Evolutionary conservation across 2,797 vertebrate species (phyloP), one percentile per base, ranked within the genome.

Genomic region (Xenops minutus): DNA sequence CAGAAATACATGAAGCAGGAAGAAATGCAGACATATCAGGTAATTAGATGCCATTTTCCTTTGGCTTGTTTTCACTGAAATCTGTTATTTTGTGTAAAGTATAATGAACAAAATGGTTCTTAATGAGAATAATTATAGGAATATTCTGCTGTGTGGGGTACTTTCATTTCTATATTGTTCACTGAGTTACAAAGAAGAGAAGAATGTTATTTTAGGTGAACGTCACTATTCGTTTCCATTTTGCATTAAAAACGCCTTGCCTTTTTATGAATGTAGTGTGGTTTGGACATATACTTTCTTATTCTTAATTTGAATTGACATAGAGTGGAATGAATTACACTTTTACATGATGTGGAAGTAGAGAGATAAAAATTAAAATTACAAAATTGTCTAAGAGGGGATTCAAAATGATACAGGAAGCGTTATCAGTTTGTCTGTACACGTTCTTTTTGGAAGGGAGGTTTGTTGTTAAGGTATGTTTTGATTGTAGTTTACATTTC

Each of bases 11-110:
- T 67, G 48, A 49, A 80, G 22, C 77, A 75, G 84, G 77, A 77
- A 73, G 85, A 94, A 87, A 43, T 19, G 32, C 58, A 76, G 49
- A 34, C 6, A 1, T 14, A 36, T 46, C 84, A 92, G 97, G 97
- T 98, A 94, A 84, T 81, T 39, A 63, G 20, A 58, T 15, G 4
- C 17, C 4, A 8, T 36, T 67, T 86, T 56, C 14, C 83, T 76
- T 48, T 64, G 48, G 8, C 19, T 77, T 88, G 15, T 77, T 92
- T 87, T 82, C 77, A 48, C 8, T 44, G n/a, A 84, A 82, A 43
- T 48, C 18, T 24, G 7, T 59, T 84, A 6, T 36, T 83, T 74
- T 74, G 5, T 72, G 13, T 59, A 14, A 80, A 59, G 15, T 59
- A 1, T 69, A 51, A 48, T 18, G 48, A 72, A 67, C 39, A 1